A percentile compares a stretch with the other conserved stretches of the same genome.
Conservation (phyloP, 2,113 vertebrate species). For the Pleuronectes platessa region DNA sequence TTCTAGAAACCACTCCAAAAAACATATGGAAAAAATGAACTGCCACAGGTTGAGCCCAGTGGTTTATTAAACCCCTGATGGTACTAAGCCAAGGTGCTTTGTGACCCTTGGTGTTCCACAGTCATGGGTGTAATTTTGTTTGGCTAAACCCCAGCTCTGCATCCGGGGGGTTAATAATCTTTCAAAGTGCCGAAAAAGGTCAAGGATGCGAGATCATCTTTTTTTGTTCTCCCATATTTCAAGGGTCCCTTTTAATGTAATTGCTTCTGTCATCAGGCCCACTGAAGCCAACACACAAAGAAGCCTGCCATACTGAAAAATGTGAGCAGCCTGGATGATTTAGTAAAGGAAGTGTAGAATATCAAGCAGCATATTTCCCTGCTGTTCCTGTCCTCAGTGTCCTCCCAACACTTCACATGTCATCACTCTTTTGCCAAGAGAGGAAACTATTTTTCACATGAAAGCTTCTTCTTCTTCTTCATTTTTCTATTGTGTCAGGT, state of each 20-base stretch:
- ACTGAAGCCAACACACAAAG: slow-evolving; percentile 53
- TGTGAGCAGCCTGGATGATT: slow-evolving; percentile 54
- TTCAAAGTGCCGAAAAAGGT: slow-evolving; percentile 25
- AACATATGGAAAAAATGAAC: no score
- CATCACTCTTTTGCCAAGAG: slow-evolving; percentile 39
- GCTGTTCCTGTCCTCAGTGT: slow-evolving; percentile 45
- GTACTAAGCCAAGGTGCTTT: background rate
- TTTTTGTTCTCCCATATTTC: slow-evolving; percentile 39
- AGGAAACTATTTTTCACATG: slow-evolving; percentile 8
- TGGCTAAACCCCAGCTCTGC: background rate
- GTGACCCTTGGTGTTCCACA: background rate
- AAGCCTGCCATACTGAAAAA: slow-evolving; percentile 17
- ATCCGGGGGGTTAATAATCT: slow-evolving; percentile 14
- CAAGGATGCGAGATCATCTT: slow-evolving; percentile 41
- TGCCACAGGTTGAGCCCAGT: no score
- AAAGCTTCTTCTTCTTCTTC: background rate
- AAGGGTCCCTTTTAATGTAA: slow-evolving; percentile 55
- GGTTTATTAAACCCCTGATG: background rate
- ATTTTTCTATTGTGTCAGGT: background rate
- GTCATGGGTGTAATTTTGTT: background rate
- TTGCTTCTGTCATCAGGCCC: slow-evolving; percentile 60
- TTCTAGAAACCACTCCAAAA: no score
- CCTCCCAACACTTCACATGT: slow-evolving; percentile 40
- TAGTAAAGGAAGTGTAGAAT: slow-evolving; percentile 51
- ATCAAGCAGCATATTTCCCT: slow-evolving; percentile 46